Evolutionary conservation across 1,140 invertebrate genomes (phyloP).

Genomic region (Atopsyche davidsoni): DNA sequence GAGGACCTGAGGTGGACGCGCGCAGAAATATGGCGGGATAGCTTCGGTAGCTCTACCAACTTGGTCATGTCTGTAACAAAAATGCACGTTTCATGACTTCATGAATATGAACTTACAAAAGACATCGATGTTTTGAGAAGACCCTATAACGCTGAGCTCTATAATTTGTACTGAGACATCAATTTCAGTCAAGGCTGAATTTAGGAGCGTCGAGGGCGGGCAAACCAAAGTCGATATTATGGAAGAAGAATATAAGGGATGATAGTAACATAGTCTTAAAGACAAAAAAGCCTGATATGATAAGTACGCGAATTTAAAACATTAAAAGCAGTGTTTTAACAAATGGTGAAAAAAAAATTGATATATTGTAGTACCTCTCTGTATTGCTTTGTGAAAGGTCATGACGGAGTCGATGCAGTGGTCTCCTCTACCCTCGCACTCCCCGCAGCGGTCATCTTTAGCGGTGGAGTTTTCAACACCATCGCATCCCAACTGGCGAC

Average conservation of each 20-base stretch:
- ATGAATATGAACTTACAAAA: too few species aligned
- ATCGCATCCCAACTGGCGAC: constrained; percentile 60
- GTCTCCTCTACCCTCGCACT: constrained; percentile 61
- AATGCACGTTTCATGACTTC: too few species aligned
- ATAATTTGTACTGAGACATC: too few species aligned
- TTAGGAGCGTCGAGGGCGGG: too few species aligned
- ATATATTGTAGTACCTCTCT: constrained; percentile 41
- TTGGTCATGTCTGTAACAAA: constrained; percentile 47
- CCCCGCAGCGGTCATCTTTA: constrained; percentile 59
- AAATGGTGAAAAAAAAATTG: not conserved
- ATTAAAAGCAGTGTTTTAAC: too few species aligned
- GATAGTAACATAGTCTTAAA: not conserved
- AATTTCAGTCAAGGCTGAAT: too few species aligned
- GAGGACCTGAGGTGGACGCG: constrained; percentile 6
- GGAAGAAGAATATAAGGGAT: not conserved
- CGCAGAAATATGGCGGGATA: constrained; percentile 31
- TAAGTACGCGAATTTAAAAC: not conserved
- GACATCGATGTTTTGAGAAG: too few species aligned
- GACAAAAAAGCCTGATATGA: too few species aligned
- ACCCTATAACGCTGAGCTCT: too few species aligned
- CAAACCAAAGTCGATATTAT: too few species aligned
- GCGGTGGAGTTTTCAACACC: constrained; percentile 55
- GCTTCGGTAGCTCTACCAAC: constrained; percentile 43
- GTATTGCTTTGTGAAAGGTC: constrained; percentile 46
- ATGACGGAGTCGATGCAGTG: constrained; percentile 50